phyloP scores from a whole-genome alignment of 64 coral and sea anemone genomes.

The Cladopsammia gracilis region DNA sequence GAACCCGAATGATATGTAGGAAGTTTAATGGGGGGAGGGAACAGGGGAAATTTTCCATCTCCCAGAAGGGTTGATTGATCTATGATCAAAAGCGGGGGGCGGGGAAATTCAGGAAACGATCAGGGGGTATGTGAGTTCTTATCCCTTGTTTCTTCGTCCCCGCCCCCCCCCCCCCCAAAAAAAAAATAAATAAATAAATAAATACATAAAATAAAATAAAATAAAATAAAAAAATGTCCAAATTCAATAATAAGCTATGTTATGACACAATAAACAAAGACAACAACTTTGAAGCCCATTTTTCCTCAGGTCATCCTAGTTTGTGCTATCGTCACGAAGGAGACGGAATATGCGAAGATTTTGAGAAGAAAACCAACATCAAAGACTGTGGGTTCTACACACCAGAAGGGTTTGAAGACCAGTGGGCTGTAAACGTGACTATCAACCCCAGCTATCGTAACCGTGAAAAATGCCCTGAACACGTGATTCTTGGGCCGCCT shows the following conservation, averaged over 20 bases:
- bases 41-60: no score
- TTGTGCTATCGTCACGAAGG: constrained; percentile 95
- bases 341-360: constrained; percentile 94
- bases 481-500: constrained; percentile 75
- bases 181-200: no score
- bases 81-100: no score
- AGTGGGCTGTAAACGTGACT: constrained; percentile 78
- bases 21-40: no score
- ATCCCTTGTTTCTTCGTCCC: no score
- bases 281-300: neutral
- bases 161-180: no score
- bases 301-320: constrained; percentile 80
- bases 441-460: constrained; percentile 44
- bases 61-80: no score
- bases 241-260: neutral
- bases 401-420: constrained; percentile 94
- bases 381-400: constrained; percentile 98
- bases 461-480: constrained; percentile 32
- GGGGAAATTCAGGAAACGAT: no score
- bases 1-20: no score
- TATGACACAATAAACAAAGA: neutral
- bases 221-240: no score
- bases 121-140: no score
- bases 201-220: no score
- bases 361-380: constrained; percentile 90